These are phyloP conservation scores for Acanthopagrus latus DNA, from an alignment of 2,797 vertebrate species.

Conservation along the genomic window DNA sequence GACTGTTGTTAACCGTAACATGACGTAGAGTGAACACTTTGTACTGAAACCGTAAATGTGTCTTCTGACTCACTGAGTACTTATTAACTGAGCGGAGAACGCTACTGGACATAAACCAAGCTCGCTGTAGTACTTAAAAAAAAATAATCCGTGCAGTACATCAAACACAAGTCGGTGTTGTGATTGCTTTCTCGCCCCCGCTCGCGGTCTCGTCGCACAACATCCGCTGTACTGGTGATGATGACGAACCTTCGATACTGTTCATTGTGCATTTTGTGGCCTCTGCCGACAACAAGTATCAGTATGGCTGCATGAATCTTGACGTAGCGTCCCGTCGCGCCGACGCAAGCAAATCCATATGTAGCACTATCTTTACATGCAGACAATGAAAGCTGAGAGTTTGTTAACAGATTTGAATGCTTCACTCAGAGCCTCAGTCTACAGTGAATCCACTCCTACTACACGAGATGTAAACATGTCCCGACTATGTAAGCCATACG, in stretches of 20 bases:
- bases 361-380: constrained; percentile 34
- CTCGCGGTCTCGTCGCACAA: constrained; percentile 30
- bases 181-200: constrained; percentile 34
- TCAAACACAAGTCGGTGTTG: constrained; percentile 37
- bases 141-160: constrained; percentile 26
- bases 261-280: constrained; percentile 41
- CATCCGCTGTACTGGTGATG: constrained; percentile 25
- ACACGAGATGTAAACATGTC: constrained; percentile 1
- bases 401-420: constrained; percentile 1
- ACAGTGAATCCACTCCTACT: constrained; percentile 3
- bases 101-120: background rate
- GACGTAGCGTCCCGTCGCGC: constrained; percentile 23
- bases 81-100: constrained; percentile 53
- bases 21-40: constrained; percentile 60
- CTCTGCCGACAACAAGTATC: background rate
- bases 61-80: constrained; percentile 76
- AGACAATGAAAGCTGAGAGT: background rate
- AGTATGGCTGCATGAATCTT: constrained; percentile 36
- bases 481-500: constrained; percentile 32
- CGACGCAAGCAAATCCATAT: constrained; percentile 15
- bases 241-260: constrained; percentile 7
- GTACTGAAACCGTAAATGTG: constrained; percentile 76
- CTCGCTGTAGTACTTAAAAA: constrained; percentile 17
- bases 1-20: constrained; percentile 57
- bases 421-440: constrained; percentile 8